Conservation (phyloP, 2,888 invertebrate genomes). For the Nemurella pictetii region DNA sequence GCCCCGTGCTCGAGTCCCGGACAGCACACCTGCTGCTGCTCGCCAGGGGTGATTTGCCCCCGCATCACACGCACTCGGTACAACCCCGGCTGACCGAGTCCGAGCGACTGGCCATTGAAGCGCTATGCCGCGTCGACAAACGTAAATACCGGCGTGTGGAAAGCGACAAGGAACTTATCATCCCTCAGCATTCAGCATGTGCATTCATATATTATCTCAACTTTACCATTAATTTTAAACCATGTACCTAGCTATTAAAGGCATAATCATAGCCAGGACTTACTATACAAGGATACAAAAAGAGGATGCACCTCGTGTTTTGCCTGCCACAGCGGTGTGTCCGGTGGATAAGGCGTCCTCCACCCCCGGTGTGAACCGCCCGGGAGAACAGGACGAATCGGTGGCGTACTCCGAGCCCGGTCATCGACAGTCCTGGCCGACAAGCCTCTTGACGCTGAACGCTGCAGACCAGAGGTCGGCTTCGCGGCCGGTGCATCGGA, state of each 20-base stretch:
- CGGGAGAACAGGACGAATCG: not conserved
- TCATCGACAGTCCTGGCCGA: not conserved
- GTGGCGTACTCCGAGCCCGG: not conserved
- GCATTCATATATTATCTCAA: too few relatives aligned
- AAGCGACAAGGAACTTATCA: too few relatives aligned
- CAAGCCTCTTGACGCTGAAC: not conserved
- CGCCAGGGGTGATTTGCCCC: not conserved
- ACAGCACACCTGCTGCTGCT: not conserved
- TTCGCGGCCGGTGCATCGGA: not conserved
- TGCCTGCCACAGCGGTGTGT: not conserved
- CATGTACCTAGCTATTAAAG: too few relatives aligned
- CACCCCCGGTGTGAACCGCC: not conserved
- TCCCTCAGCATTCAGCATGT: not conserved
- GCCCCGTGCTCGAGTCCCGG: not conserved
- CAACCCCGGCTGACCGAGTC: not conserved
- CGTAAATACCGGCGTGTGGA: not conserved
- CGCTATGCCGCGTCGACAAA: not conserved
- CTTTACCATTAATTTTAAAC: too few relatives aligned
- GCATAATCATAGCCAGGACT: too few relatives aligned
- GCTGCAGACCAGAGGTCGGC: not conserved
- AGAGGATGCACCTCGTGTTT: too few relatives aligned
- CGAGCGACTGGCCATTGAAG: not conserved
- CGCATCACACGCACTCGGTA: not conserved
- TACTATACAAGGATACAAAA: too few relatives aligned
- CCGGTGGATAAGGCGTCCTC: not conserved